These are phyloP conservation scores for Marasmarcha lunaedactyla DNA, from an alignment of 2,888 invertebrate genomes.

Conservation along the genomic window DNA sequence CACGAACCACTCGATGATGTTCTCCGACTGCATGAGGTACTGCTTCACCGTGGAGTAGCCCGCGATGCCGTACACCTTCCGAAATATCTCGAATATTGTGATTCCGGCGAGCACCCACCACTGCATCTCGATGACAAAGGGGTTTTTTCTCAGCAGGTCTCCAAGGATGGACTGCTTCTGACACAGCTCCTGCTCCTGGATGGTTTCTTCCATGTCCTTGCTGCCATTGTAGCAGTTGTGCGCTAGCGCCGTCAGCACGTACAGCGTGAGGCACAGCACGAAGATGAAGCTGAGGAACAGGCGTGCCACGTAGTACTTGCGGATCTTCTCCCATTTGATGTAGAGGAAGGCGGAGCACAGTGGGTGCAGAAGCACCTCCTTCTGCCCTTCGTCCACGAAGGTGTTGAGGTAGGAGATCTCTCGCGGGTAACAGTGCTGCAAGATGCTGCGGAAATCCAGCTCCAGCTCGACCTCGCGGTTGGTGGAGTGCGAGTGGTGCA, in stretches of 20 bases:
- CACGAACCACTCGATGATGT: slow-evolving; percentile 90
- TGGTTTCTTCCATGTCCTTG: slow-evolving; percentile 79
- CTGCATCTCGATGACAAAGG: slow-evolving; percentile 82
- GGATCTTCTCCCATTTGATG: slow-evolving; percentile 91
- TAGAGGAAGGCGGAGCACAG: slow-evolving; percentile 89
- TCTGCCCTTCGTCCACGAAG: slow-evolving; percentile 90
- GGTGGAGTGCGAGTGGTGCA: slow-evolving; percentile 83
- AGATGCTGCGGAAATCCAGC: slow-evolving; percentile 83
- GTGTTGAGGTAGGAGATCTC: slow-evolving; percentile 90
- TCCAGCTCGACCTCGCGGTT: slow-evolving; percentile 85
- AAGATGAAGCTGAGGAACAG: slow-evolving; percentile 84
- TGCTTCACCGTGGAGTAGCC: slow-evolving; percentile 86
- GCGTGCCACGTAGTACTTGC: slow-evolving; percentile 87
- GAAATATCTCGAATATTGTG: slow-evolving; percentile 81
- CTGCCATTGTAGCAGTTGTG: slow-evolving; percentile 89
- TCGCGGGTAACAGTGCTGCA: slow-evolving; percentile 85
- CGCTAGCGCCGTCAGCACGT: slow-evolving; percentile 84
- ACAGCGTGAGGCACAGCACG: slow-evolving; percentile 83
- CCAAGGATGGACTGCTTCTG: slow-evolving; percentile 84
- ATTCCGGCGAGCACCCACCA: slow-evolving; percentile 86
- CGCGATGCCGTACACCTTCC: slow-evolving; percentile 85
- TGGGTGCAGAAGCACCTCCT: slow-evolving; percentile 87
- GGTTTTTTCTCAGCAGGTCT: slow-evolving; percentile 79
- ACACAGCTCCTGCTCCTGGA: slow-evolving; percentile 79
- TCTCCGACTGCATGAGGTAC: slow-evolving; percentile 86